A percentile compares a stretch with the other conserved stretches of the same genome.
These are phyloP conservation scores for Drosophila anomalata DNA, from an alignment of 2,888 invertebrate species.

Conservation along the genomic window DNA sequence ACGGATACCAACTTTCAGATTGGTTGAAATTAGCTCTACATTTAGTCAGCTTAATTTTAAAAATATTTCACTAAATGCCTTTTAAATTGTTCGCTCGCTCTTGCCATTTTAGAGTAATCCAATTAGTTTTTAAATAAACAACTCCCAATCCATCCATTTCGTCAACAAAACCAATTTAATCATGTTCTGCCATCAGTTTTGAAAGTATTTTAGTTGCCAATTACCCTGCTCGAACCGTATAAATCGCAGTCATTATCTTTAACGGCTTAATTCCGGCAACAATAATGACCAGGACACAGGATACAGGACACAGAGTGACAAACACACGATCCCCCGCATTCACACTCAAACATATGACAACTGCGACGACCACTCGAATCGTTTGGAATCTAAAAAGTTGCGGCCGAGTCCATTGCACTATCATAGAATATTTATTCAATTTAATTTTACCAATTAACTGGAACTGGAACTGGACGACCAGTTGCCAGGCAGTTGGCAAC, in stretches of 20 bases:
- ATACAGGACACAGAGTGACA: slow-evolving; percentile 11
- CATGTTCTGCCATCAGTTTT: slow-evolving; percentile 37
- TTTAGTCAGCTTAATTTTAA: not conserved
- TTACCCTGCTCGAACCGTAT: slow-evolving; percentile 57
- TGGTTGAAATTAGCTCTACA: not conserved
- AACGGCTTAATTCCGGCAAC: slow-evolving; percentile 59
- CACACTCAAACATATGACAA: slow-evolving; percentile 28
- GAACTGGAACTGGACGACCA: slow-evolving; percentile 23
- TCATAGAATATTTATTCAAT: slow-evolving; percentile 73
- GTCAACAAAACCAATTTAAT: slow-evolving; percentile 17
- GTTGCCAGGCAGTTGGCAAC: slow-evolving; percentile 44
- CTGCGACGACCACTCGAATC: slow-evolving; percentile 35
- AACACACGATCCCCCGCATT: slow-evolving; percentile 17
- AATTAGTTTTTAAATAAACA: slow-evolving; percentile 15
- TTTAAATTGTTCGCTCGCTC: not conserved
- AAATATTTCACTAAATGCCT: not conserved
- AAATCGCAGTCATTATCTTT: slow-evolving; percentile 64
- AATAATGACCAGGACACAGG: slow-evolving; percentile 32
- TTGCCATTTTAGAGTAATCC: slow-evolving; percentile 4
- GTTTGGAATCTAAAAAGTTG: slow-evolving; percentile 38
- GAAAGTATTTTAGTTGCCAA: slow-evolving; percentile 55
- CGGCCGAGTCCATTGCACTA: slow-evolving; percentile 66
- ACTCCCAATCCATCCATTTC: slow-evolving; percentile 1
- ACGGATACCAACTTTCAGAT: slow-evolving; percentile 1
- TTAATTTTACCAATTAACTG: slow-evolving; percentile 76